Evolutionary conservation across 2,113 vertebrate genomes (phyloP), one percentile per base, ranked within the genome.

Genomic region (Dunckerocampus dactyliophorus): DNA sequence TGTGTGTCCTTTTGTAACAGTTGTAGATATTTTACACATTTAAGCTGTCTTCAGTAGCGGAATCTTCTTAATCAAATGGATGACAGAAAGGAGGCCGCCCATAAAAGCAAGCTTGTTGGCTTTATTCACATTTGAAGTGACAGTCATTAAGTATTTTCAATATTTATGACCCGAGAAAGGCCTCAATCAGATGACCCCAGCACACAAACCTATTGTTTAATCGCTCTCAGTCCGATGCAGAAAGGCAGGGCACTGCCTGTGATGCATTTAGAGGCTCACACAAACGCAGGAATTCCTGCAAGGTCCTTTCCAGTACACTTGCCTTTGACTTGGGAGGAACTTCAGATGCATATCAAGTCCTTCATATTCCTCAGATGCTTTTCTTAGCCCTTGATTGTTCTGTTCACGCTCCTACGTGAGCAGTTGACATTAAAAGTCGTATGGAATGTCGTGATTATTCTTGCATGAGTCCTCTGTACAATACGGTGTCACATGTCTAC

Each of bases 231-330:
- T 85, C 79, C 83, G 77, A 79, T 86, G 73, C 72, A 74, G 78
- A 71, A 50, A 71, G 14, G 24, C 46, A 78, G 81, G 81, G 79
- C 70, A 56, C 47, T 52, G 83, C 46, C 67, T 65, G 68, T 22
- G 77, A 63, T 87, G 86, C 82, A 81, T 86, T 86, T 87, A 83
- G 77, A 77, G 69, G 67, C 71, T 62, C 51, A 69, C 76, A 90
- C 88, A 91, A 90, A 91, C 69, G 34, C 88, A 89, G 88, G 89
- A 91, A 89, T 88, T 90, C 88, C 90, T 89, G 86, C 47, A 12
- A 77, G 63, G 62, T 71, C 73, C 72, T 73, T 76, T 76, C 77
- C 74, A 55, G 37, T 20, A 34, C n/a, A 31, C 13, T 42, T 21
- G 76, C 61, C 43, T 58, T 46, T 17, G 47, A 68, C 54, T 45